phyloP scores from a whole-genome alignment of 2,113 vertebrate species.

The Passer montanus region DNA sequence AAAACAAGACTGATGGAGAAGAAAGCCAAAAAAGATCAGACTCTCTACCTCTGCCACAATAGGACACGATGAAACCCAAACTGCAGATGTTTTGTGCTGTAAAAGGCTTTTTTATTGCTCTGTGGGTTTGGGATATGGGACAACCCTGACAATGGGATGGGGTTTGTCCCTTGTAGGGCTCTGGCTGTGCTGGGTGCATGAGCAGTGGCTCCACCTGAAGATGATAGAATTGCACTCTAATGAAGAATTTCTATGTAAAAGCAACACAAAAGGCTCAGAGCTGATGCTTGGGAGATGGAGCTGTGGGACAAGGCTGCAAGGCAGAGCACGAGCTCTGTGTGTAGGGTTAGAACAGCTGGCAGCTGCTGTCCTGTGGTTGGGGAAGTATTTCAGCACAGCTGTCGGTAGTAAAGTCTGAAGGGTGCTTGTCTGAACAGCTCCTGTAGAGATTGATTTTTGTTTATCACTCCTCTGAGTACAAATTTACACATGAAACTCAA shows the following conservation, averaged over 20 bases:
- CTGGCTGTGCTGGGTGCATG: neutral
- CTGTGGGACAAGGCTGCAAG: neutral
- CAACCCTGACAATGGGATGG: neutral
- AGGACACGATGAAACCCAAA: neutral
- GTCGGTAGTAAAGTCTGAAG: slow-evolving; percentile 51
- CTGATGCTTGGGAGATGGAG: neutral
- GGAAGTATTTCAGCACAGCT: slow-evolving; percentile 47
- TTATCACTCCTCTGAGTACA: slow-evolving; percentile 48
- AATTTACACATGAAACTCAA: slow-evolving; percentile 54
- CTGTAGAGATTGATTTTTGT: slow-evolving; percentile 42
- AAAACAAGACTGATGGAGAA: neutral
- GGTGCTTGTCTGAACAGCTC: slow-evolving; percentile 50
- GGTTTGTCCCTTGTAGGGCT: neutral
- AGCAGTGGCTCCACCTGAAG: neutral
- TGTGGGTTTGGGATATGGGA: neutral
- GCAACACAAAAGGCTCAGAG: neutral
- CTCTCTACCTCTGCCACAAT: neutral
- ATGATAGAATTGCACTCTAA: neutral
- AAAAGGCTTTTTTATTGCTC: neutral
- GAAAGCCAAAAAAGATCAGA: neutral
- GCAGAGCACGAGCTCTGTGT: neutral
- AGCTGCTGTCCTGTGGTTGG: neutral
- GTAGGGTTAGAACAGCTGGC: slow-evolving; percentile 19
- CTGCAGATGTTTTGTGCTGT: neutral
- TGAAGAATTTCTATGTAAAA: neutral